A percentile compares a stretch with the other conserved stretches of the same genome.
Evolutionary conservation across 2,113 vertebrate genomes (phyloP).

Genomic region (Nycticebus coucang): DNA sequence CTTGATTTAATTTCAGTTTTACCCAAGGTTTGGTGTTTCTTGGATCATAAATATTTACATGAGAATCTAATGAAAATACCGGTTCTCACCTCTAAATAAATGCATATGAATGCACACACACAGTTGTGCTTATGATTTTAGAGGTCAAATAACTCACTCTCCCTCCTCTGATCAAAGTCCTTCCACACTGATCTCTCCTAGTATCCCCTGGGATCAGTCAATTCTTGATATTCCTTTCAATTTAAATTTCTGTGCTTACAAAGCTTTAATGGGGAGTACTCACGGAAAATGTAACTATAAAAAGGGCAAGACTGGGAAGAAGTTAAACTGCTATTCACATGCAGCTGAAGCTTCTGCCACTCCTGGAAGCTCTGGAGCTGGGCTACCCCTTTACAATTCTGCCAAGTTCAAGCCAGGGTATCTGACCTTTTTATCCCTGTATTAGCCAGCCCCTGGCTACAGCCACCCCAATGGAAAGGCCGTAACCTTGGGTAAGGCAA

Average conservation of each 20-base stretch:
- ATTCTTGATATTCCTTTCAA: not conserved
- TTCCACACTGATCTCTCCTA: not conserved
- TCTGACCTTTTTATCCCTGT: not conserved
- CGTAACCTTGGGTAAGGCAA: not conserved
- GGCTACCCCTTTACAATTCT: not conserved
- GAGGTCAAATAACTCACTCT: not conserved
- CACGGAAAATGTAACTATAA: not conserved
- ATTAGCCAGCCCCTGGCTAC: not conserved
- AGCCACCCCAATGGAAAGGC: not conserved
- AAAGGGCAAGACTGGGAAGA: not conserved
- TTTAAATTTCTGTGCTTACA: not conserved
- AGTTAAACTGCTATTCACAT: not conserved
- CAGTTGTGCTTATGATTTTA: not conserved
- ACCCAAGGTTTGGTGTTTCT: not conserved
- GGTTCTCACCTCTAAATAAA: not conserved
- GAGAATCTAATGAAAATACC: slow-evolving; percentile 5
- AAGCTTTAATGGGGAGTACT: not conserved
- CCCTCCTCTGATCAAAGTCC: not conserved
- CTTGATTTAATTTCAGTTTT: not conserved
- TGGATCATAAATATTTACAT: not conserved
- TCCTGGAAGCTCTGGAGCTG: not conserved
- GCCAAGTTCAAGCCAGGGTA: not conserved
- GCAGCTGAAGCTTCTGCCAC: not conserved
- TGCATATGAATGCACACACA: not conserved
- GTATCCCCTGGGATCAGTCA: not conserved